phyloP scores from a whole-genome alignment of 2,113 vertebrate genomes.

The Silurus meridionalis region DNA sequence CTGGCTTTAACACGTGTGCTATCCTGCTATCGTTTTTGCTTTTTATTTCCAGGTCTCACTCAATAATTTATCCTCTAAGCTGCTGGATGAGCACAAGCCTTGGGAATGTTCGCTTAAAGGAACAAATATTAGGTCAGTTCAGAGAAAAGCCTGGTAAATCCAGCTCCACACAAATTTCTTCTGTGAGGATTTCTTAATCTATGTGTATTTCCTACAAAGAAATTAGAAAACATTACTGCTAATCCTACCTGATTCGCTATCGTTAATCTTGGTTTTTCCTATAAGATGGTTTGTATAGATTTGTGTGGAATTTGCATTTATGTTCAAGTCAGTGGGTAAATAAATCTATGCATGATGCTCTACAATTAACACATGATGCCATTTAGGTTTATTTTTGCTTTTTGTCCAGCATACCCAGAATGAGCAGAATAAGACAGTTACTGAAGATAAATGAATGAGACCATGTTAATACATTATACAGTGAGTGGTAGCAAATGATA shows the following conservation, averaged over 20 bases:
- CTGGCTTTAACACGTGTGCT: slow-evolving; percentile 32
- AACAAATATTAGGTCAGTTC: slow-evolving; percentile 21
- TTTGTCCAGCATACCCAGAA: background rate
- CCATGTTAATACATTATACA: background rate
- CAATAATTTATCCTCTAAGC: slow-evolving; percentile 50
- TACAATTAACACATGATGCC: background rate
- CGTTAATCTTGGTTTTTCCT: background rate
- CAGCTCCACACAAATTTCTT: background rate
- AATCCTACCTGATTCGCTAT: background rate
- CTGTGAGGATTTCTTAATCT: background rate
- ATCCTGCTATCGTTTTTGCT: slow-evolving; percentile 16
- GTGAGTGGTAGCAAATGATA: background rate
- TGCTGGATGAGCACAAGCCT: slow-evolving; percentile 28
- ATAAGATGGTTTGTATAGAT: background rate
- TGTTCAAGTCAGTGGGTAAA: background rate
- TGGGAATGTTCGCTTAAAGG: slow-evolving; percentile 21
- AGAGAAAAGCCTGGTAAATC: background rate
- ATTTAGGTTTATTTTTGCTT: background rate
- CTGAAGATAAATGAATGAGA: background rate
- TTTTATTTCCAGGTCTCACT: slow-evolving; percentile 48
- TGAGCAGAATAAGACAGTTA: background rate
- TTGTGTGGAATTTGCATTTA: background rate
- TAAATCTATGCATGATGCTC: background rate
- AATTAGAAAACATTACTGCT: background rate
- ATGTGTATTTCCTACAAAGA: background rate